Percentiles rank a stretch among this genome's conserved stretches.
Evolutionary conservation across 2,888 invertebrate genomes (phyloP).

Genomic region (Rhabditophanes sp.): DNA sequence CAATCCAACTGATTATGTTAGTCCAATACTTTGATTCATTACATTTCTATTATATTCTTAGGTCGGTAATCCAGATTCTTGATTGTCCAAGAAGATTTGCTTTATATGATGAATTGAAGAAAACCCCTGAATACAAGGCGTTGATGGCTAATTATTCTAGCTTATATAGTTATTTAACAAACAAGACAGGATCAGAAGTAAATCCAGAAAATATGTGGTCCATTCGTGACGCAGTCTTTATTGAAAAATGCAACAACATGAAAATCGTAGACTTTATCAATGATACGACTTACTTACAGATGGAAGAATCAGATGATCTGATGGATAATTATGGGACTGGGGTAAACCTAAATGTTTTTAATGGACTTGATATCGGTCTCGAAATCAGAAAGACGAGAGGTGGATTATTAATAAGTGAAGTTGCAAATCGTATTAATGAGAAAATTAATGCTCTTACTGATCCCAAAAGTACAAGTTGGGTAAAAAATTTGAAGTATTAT

Average conservation of each 20-base stretch:
- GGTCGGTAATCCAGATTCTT: conserved; percentile 25
- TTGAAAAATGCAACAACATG: conserved; percentile 1
- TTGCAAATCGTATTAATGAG: neutral
- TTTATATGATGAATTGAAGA: conserved; percentile 14
- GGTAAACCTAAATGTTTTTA: conserved; percentile 1
- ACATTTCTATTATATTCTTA: conserved; percentile 6
- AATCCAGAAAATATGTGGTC: conserved; percentile 4
- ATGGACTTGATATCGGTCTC: conserved; percentile 1
- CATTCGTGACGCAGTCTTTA: neutral
- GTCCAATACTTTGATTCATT: neutral
- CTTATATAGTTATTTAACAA: neutral
- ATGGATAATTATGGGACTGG: too few relatives aligned
- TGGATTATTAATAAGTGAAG: neutral
- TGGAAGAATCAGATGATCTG: too few relatives aligned
- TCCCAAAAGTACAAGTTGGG: too few relatives aligned
- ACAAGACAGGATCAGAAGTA: neutral
- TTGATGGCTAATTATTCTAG: conserved; percentile 7
- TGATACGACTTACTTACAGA: too few relatives aligned
- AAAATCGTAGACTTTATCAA: too few relatives aligned
- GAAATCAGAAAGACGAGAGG: neutral
- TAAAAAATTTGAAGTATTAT: neutral
- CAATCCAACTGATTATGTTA: conserved; percentile 18
- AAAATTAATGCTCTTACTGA: too few relatives aligned
- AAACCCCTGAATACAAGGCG: conserved; percentile 14
- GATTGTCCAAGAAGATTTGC: conserved; percentile 24